A percentile compares a stretch with the other conserved stretches of the same genome.
Evolutionary conservation across 1,140 invertebrate genomes (phyloP).

Genomic region (Drosophila triauraria): DNA sequence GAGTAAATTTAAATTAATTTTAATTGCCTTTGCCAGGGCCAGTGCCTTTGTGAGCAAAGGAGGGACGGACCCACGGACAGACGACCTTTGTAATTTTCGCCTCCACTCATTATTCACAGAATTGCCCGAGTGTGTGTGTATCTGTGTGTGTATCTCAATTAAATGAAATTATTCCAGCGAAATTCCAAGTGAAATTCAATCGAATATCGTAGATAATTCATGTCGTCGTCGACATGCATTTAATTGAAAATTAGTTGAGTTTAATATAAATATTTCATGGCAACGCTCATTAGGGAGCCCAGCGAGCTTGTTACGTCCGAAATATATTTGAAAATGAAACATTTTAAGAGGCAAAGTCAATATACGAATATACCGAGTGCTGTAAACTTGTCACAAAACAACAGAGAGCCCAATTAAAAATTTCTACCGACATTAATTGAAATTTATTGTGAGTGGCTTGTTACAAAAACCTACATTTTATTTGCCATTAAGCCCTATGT

Average conservation of each 20-base stretch:
- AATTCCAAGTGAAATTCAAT: constrained; percentile 43
- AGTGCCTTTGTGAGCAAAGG: constrained; percentile 7
- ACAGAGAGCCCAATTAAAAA: constrained; percentile 14
- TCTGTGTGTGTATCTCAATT: constrained; percentile 37
- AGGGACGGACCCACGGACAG: not conserved
- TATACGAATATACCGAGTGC: not conserved
- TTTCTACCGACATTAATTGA: constrained; percentile 6
- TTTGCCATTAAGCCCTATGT: constrained; percentile 10
- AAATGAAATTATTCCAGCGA: constrained; percentile 46
- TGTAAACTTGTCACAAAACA: constrained; percentile 15
- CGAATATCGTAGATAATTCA: constrained; percentile 22
- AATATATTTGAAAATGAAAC: not conserved
- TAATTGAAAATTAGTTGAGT: constrained; percentile 20
- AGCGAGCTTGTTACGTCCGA: not conserved
- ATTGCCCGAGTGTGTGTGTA: constrained; percentile 6
- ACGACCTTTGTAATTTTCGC: constrained; percentile 48
- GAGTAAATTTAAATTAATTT: constrained; percentile 80
- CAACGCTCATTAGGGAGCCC: not conserved
- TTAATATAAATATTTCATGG: constrained; percentile 23
- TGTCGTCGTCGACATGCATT: constrained; percentile 12
- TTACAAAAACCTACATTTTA: constrained; percentile 5
- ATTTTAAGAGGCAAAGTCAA: not conserved
- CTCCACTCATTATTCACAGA: constrained; percentile 51
- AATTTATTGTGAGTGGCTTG: constrained; percentile 10
- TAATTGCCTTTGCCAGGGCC: constrained; percentile 65